A percentile compares a stretch with the other conserved stretches of the same genome.
Evolutionary conservation across 2,113 vertebrate species (phyloP).

Genomic region (Connochaetes taurinus): DNA sequence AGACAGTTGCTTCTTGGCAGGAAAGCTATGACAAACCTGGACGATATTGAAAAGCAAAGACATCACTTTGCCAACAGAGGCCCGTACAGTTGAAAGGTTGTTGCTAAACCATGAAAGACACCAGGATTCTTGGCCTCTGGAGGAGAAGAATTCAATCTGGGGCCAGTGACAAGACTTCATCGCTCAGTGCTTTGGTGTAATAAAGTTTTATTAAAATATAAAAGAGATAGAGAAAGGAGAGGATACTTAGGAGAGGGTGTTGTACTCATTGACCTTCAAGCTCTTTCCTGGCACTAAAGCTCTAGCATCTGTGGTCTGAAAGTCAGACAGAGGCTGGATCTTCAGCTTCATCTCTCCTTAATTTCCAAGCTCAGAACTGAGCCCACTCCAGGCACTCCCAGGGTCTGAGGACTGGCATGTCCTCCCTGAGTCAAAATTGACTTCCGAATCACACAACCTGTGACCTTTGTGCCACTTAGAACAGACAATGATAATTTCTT

Average conservation of each 20-base stretch:
- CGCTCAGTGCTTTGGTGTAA: background rate
- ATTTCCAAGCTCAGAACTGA: background rate
- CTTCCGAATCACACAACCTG: background rate
- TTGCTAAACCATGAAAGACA: rapidly evolving
- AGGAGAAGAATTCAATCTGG: background rate
- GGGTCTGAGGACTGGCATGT: background rate
- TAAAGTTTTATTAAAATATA: background rate
- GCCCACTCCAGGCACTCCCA: background rate
- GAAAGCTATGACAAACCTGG: background rate
- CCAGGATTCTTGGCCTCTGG: background rate
- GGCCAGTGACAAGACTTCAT: background rate
- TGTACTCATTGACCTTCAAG: background rate
- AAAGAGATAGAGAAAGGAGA: no score
- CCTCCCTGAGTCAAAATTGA: background rate
- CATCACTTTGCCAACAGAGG: background rate
- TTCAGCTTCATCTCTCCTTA: background rate
- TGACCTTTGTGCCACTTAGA: background rate
- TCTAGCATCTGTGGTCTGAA: background rate
- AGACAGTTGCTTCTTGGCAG: background rate
- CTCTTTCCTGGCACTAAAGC: background rate
- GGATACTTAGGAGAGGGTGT: background rate
- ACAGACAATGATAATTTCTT: background rate
- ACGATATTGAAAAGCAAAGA: background rate
- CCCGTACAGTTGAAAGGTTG: background rate
- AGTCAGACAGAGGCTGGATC: background rate